phyloP scores from a whole-genome alignment of 2,797 vertebrate species.

The Apogon hyalosoma region DNA sequence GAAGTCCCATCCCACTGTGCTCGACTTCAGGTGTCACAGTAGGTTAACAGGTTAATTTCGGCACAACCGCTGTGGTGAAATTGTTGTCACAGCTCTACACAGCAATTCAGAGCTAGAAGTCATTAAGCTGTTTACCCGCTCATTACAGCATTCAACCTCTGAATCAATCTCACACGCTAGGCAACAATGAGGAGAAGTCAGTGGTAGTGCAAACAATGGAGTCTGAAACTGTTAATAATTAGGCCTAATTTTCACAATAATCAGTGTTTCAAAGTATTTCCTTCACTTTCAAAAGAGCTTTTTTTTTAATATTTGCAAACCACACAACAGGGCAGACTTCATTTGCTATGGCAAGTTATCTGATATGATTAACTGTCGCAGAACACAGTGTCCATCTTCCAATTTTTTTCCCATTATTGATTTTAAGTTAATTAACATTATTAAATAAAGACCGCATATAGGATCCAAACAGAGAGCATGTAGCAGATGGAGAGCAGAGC shows the following conservation, averaged over 20 bases:
- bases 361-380: not conserved
- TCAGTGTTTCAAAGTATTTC: slow-evolving; percentile 6
- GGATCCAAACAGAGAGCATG: not conserved
- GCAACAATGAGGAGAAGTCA: slow-evolving; percentile 21
- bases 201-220: slow-evolving; percentile 4
- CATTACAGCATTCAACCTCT: slow-evolving; percentile 43
- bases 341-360: not conserved
- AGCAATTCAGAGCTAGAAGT: slow-evolving; percentile 12
- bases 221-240: not conserved
- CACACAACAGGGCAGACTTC: not conserved
- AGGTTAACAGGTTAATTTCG: slow-evolving; percentile 55
- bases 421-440: slow-evolving; percentile 3
- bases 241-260: not conserved
- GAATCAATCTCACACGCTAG: slow-evolving; percentile 29
- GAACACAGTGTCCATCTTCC: not conserved
- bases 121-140: slow-evolving; percentile 63
- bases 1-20: slow-evolving; percentile 15
- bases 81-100: slow-evolving; percentile 2
- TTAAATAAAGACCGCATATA: not conserved
- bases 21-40: slow-evolving; percentile 40
- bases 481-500: not conserved
- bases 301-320: slow-evolving; percentile 1
- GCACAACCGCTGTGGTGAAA: slow-evolving; percentile 34
- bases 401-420: not conserved
- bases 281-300: not conserved